Conservation (phyloP, 2,797 vertebrate genomes). For the Trachurus trachurus region DNA sequence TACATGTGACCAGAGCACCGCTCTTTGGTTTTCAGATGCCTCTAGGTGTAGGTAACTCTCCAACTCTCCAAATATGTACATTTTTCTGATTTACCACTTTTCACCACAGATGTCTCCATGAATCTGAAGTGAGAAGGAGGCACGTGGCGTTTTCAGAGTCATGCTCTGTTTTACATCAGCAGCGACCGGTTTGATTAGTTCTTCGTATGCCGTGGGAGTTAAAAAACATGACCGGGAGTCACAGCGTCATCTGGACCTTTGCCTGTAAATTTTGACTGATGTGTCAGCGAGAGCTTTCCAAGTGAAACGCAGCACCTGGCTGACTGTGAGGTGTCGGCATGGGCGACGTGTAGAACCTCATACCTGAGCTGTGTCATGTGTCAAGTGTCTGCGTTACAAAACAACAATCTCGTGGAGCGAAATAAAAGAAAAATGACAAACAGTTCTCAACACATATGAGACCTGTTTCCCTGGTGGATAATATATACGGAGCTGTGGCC, state of each 20-base stretch:
- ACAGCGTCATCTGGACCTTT: neutral
- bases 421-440: neutral
- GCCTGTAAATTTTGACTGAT: neutral
- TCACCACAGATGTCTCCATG: neutral
- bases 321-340: neutral
- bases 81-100: too few species aligned
- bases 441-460: neutral
- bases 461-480: neutral
- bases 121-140: neutral
- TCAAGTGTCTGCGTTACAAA: neutral
- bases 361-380: neutral
- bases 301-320: neutral
- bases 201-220: slow-evolving; percentile 5
- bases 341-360: neutral
- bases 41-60: too few species aligned
- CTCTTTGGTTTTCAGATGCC: too few species aligned
- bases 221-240: neutral
- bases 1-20: too few species aligned
- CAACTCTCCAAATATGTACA: too few species aligned
- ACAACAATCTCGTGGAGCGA: neutral
- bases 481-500: slow-evolving; percentile 10
- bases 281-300: neutral
- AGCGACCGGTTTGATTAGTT: neutral
- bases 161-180: neutral
- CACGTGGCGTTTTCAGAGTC: neutral